Percentiles rank a stretch among this genome's conserved stretches.
phyloP scores from a whole-genome alignment of 92 coral and sea anemone species.

The Paramuricea clavata region DNA sequence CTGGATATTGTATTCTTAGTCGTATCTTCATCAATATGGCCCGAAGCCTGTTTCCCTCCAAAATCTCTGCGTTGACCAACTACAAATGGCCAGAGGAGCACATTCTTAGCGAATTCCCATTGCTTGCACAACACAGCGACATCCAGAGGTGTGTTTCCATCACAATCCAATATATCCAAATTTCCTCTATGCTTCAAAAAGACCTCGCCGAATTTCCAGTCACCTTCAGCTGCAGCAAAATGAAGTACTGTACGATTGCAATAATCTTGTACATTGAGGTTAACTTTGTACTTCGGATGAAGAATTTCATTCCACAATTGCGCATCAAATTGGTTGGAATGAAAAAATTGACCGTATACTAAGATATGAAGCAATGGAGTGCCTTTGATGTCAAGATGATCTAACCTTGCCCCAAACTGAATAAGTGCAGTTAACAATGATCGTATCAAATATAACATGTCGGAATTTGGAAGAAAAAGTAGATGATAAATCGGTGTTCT shows the following conservation, averaged over 20 bases:
- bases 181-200: neutral
- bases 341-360: neutral
- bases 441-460: neutral
- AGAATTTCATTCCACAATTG: neutral
- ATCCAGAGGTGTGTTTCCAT: neutral
- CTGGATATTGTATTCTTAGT: too few relatives aligned
- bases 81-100: neutral
- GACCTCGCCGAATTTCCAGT: neutral
- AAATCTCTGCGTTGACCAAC: neutral
- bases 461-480: neutral
- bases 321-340: neutral
- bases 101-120: neutral
- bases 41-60: too few relatives aligned
- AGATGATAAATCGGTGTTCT: neutral
- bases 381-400: neutral
- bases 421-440: neutral
- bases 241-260: neutral
- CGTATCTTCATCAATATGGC: too few relatives aligned
- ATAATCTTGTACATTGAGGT: neutral
- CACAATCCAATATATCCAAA: neutral
- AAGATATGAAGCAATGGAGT: neutral
- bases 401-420: neutral
- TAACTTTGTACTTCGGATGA: neutral
- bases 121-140: neutral
- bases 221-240: neutral